Base-by-base conservation (phyloP, 2,797 vertebrate genomes). In the Bovichtus diacanthus region DNA sequence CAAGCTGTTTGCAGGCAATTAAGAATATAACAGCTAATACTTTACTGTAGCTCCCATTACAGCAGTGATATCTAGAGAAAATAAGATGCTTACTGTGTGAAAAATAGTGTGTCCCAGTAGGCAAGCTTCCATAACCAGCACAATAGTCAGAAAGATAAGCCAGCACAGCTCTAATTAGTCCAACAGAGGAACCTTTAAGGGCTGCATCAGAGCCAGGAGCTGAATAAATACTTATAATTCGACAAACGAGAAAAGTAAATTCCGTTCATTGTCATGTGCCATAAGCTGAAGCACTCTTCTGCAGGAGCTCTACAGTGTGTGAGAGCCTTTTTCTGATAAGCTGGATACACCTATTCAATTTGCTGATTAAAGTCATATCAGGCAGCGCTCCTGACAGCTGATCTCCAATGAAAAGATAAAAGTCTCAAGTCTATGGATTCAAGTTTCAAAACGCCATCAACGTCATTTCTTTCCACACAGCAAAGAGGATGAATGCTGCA, bases 301-400 rank as follows among this genome's bases (percentile, higher is more conserved):
- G 27, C 65, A 5, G 67, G 59, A 67, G 79, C 74, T 60, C 76
- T 79, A 51, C 69, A 56, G 41, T 69, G 60, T 78, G 74, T 70
- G 76, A 87, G 84, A 90, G 83, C 74, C 56, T 53, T 72, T 82
- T 63, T 74, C 68, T 73, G 78, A 89, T 91, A 88, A 90, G 86
- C 83, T 79, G 83, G 83, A 90, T 87, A 84, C 83, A 88, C 87
- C 87, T 85, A 82, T 90, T 93, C 86, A 92, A 83, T 89, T 84
- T 83, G 76, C 84, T 92, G 91, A 91, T 93, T 91, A 90, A 90
- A 92, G 89, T 87, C 83, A 81, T 85, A 88, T 85, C 87, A 86
- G 81, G 65, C 72, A 29, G 63, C 39, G 44, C 74, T 81, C 44
- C 87, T 87, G 88, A 91, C 87, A 90, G 87, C 78, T 75, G 55